Conservation (phyloP, 2,113 vertebrate species). For the Fulmarus glacialis region DNA sequence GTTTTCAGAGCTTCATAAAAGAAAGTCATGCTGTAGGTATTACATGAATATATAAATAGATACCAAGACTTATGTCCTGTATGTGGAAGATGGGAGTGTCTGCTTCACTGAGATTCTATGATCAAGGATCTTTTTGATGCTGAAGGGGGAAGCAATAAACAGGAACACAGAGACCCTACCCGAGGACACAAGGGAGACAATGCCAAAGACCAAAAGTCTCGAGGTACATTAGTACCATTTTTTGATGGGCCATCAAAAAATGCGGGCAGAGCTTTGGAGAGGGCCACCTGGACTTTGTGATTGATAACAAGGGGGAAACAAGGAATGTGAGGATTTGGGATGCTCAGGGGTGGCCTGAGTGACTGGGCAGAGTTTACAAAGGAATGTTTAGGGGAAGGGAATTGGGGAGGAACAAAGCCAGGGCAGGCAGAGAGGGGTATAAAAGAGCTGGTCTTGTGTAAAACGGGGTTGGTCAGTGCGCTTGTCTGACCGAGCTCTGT, state of each 20-base stretch:
- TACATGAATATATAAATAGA: not conserved
- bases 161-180: not conserved
- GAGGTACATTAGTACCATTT: not conserved
- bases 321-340: not conserved
- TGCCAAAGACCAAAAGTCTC: not conserved
- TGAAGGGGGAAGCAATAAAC: not conserved
- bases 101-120: not conserved
- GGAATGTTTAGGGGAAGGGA: not conserved
- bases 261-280: not conserved
- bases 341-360: fast-evolving
- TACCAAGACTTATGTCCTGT: not conserved
- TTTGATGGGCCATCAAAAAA: not conserved
- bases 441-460: not conserved
- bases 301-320: not conserved
- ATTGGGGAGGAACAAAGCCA: not conserved
- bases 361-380: not conserved
- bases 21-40: not conserved
- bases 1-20: not conserved
- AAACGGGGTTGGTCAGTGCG: fast-evolving
- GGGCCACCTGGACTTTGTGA: not conserved
- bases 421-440: not conserved
- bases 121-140: not conserved
- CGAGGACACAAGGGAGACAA: fast-evolving
- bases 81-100: not conserved
- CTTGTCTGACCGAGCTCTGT: not conserved